Evolutionary conservation across 2,113 vertebrate genomes (phyloP).

Genomic region (Etheostoma cragini): DNA sequence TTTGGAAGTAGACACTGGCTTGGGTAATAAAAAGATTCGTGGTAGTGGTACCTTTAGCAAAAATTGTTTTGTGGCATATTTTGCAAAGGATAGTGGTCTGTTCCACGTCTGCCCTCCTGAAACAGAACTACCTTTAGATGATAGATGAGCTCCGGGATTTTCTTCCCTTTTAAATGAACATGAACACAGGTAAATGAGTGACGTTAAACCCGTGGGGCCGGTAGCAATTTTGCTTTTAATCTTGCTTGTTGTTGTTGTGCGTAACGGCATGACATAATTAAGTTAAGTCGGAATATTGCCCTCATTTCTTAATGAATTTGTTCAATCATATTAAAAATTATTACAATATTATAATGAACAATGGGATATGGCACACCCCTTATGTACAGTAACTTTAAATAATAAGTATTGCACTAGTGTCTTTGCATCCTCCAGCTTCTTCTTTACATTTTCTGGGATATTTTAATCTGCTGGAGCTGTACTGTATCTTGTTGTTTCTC

Average conservation of each 20-base stretch:
- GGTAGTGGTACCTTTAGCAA: background rate
- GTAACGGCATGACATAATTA: too few relatives aligned
- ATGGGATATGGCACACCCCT: too few relatives aligned
- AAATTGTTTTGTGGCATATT: background rate
- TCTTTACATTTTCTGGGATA: slow-evolving; percentile 22
- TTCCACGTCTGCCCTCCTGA: background rate
- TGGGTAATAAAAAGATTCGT: background rate
- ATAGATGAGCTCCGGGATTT: too few relatives aligned
- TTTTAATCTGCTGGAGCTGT: slow-evolving; percentile 58
- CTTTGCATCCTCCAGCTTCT: background rate
- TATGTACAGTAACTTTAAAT: background rate
- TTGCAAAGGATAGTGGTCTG: background rate
- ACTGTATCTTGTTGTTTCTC: slow-evolving; percentile 67
- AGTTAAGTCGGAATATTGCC: too few relatives aligned
- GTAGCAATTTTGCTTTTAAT: too few relatives aligned
- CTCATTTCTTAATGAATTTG: too few relatives aligned
- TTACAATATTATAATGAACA: too few relatives aligned
- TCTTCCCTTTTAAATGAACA: too few relatives aligned
- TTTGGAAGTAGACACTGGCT: background rate
- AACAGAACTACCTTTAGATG: background rate
- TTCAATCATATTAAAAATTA: too few relatives aligned
- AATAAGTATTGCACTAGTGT: background rate
- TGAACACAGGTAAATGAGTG: too few relatives aligned
- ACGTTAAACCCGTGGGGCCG: too few relatives aligned
- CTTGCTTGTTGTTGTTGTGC: too few relatives aligned